Evolutionary conservation across 2,888 invertebrate species (phyloP), one percentile per base, ranked within the genome.

Genomic region (Seira ritae): DNA sequence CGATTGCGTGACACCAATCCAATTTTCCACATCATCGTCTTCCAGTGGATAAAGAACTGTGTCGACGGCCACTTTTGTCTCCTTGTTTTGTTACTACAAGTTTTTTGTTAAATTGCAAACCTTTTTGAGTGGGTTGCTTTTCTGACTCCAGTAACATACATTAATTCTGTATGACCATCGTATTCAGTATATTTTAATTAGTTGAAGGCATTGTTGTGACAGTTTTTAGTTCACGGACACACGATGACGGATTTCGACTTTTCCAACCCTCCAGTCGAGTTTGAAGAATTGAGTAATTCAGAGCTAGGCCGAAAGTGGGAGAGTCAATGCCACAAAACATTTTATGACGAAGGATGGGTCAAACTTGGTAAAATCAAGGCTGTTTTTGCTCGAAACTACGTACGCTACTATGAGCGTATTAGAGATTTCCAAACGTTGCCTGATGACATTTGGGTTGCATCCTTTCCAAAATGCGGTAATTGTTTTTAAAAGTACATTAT

Each of bases 401-500:
- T 85, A 8, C 37, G 79, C 3, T 85, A 83, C 68, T 80, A 83
- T 8, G 89, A 91, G 20, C 89, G 89, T 10, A 91, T 93, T 31
- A 90, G 91, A 70, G 90, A 92, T 85, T 91, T 92, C 89, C 90
- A 91, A 75, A 91, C 92, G 1, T 89, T 90, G 3, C 91, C 92
- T 23, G 92, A 92, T 65, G 93, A 93, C 85, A 89, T 92, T 31
- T 93, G 92, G 92, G 91, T 93, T 0, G 91, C 92, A 86, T 92
- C 92, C 87, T 93, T 92, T 90, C 93, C 93, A 0, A 93, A 93
- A 90, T 91, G 92, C 75, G 93, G 93, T 93, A 90, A 31, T n/a
- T n/a, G n/a, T n/a, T n/a, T n/a, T n/a, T n/a, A n/a, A n/a, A n/a
- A n/a, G n/a, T n/a, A n/a, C n/a, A n/a, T n/a, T n/a, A n/a, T n/a